phyloP scores from a whole-genome alignment of 2,888 invertebrate species.

The Tetheella fluctuosa region DNA sequence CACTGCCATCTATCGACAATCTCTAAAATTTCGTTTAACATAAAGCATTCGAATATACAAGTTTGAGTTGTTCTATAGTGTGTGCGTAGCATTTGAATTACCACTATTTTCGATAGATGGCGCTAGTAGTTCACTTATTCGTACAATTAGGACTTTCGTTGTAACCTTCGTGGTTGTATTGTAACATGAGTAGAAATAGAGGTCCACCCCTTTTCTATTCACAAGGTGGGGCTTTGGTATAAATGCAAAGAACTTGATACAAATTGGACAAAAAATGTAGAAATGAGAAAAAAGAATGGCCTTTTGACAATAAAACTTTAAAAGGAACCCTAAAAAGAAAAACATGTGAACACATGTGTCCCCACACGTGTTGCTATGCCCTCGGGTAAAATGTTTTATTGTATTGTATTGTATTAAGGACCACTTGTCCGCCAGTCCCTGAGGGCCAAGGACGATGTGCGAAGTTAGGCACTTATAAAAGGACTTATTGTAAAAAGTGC shows the following conservation, averaged over 20 bases:
- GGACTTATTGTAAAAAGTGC: slow-evolving; percentile 11
- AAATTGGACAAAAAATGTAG: too few species aligned
- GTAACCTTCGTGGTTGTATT: too few species aligned
- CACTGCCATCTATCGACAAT: background rate
- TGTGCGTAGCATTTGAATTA: background rate
- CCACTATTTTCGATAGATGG: background rate
- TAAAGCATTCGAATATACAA: background rate
- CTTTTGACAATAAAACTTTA: background rate
- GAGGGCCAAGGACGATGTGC: background rate
- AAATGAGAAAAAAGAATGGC: too few species aligned
- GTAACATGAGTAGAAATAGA: too few species aligned
- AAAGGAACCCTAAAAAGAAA: background rate
- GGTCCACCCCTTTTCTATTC: too few species aligned
- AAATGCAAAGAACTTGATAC: too few species aligned
- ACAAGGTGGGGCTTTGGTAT: too few species aligned
- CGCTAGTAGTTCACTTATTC: background rate
- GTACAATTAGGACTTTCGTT: background rate
- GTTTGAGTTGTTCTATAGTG: background rate
- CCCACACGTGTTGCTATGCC: background rate
- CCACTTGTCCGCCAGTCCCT: slow-evolving; percentile 16
- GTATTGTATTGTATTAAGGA: slow-evolving; percentile 16
- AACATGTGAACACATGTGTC: slow-evolving; percentile 5
- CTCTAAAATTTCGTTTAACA: background rate
- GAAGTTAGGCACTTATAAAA: slow-evolving; percentile 8
- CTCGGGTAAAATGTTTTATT: slow-evolving; percentile 17